phyloP scores from a whole-genome alignment of 64 coral and sea anemone species.

The Montipora capricornis region DNA sequence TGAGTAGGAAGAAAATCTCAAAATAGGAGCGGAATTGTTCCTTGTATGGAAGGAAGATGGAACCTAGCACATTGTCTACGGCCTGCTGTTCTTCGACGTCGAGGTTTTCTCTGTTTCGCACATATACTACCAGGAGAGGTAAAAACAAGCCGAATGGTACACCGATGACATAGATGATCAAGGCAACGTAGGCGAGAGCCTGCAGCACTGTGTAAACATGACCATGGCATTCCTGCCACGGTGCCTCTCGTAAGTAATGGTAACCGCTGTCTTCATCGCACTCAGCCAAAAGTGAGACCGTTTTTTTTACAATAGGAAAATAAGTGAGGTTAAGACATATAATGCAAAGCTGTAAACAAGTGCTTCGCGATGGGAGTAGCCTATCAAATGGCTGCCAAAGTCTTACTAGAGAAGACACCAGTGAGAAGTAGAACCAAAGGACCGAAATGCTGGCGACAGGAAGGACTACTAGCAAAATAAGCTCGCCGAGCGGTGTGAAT shows the following conservation, averaged over 20 bases:
- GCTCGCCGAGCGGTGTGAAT: slow-evolving; percentile 77
- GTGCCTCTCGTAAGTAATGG: slow-evolving; percentile 50
- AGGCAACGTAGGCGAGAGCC: slow-evolving; percentile 25
- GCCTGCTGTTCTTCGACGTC: slow-evolving; percentile 14
- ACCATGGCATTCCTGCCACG: slow-evolving; percentile 65
- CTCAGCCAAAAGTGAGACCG: slow-evolving; percentile 53
- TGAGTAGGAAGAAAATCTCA: slow-evolving; percentile 50
- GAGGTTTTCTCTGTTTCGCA: not conserved
- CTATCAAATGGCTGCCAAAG: slow-evolving; percentile 15
- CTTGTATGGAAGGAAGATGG: slow-evolving; percentile 78
- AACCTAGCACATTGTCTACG: slow-evolving; percentile 63
- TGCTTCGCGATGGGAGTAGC: slow-evolving; percentile 18
- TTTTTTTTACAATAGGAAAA: slow-evolving; percentile 69
- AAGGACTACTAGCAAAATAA: slow-evolving; percentile 49
- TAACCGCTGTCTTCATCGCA: slow-evolving; percentile 22
- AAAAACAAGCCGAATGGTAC: slow-evolving; percentile 68
- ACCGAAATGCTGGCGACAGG: slow-evolving; percentile 22
- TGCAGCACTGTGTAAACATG: slow-evolving; percentile 9
- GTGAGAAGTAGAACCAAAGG: slow-evolving; percentile 34
- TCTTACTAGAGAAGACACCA: slow-evolving; percentile 2
- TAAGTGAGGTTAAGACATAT: slow-evolving; percentile 70
- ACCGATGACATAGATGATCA: slow-evolving; percentile 53
- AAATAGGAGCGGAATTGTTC: slow-evolving; percentile 45
- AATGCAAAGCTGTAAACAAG: slow-evolving; percentile 52
- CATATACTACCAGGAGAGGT: slow-evolving; percentile 22